Evolutionary conservation across 1,140 invertebrate genomes (phyloP).

Genomic region (Lucilia cuprina): DNA sequence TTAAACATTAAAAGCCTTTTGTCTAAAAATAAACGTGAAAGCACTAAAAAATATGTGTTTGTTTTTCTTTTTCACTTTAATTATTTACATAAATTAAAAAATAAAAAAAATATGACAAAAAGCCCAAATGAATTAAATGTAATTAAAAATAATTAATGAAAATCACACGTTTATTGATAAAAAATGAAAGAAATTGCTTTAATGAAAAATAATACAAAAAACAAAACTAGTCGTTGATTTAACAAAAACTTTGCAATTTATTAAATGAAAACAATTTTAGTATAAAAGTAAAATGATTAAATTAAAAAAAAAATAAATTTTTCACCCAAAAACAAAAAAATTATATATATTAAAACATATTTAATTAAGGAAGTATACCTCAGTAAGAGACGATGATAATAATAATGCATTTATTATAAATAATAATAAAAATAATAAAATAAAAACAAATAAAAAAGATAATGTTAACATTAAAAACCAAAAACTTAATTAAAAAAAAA

Average conservation of each 20-base stretch:
- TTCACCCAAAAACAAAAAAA: conserved; percentile 31
- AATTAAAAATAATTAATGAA: not conserved
- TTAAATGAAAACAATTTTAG: not conserved
- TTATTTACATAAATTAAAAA: not conserved
- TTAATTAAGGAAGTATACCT: conserved; percentile 17
- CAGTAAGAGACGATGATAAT: conserved; percentile 35
- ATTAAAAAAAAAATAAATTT: conserved; percentile 17
- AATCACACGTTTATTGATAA: not conserved
- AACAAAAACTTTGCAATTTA: conserved; percentile 11
- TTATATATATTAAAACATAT: not conserved
- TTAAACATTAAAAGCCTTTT: not conserved
- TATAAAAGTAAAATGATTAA: conserved; percentile 15
- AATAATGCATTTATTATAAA: conserved; percentile 30
- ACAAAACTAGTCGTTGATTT: conserved; percentile 28
- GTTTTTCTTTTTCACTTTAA: not conserved
- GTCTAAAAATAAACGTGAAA: not conserved
- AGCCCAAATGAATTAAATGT: not conserved
- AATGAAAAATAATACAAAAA: conserved; percentile 6
- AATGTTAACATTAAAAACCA: not conserved
- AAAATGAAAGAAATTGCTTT: not conserved
- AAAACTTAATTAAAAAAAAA: not conserved
- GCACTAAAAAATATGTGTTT: not conserved
- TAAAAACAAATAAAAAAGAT: conserved; percentile 37
- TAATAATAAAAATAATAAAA: conserved; percentile 37
- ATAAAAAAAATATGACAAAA: not conserved